A percentile compares a stretch with the other conserved stretches of the same genome.
Conservation (phyloP, 1,140 invertebrate species). For the Antheraea mylitta region DNA sequence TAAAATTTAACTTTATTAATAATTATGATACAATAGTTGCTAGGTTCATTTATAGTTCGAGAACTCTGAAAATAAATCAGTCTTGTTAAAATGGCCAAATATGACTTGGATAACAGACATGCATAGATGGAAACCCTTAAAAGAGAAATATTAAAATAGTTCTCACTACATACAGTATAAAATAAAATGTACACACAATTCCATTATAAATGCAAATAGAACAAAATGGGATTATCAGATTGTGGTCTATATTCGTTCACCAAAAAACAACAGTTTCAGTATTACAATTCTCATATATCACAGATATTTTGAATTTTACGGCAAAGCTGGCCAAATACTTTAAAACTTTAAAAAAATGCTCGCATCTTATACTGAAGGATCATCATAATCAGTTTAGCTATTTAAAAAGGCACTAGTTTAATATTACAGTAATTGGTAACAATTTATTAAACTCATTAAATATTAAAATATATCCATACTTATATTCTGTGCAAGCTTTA, state of each 20-base stretch:
- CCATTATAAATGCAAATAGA: slow-evolving; percentile 49
- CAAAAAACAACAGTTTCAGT: slow-evolving; percentile 14
- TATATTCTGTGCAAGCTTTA: not conserved
- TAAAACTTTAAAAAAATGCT: not conserved
- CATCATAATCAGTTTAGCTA: slow-evolving; percentile 21
- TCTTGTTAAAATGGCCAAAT: slow-evolving; percentile 76
- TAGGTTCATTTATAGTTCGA: slow-evolving; percentile 65
- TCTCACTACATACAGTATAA: slow-evolving; percentile 45
- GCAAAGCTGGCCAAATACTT: slow-evolving; percentile 19
- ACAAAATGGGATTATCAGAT: slow-evolving; percentile 57
- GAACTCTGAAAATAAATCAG: slow-evolving; percentile 73
- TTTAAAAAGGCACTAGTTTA: slow-evolving; percentile 40
- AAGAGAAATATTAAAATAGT: slow-evolving; percentile 51
- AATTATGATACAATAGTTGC: slow-evolving; percentile 68
- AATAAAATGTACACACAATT: slow-evolving; percentile 59
- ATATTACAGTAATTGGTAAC: slow-evolving; percentile 52
- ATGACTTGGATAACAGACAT: slow-evolving; percentile 38
- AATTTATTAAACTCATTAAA: slow-evolving; percentile 7
- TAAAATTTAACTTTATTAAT: slow-evolving; percentile 68
- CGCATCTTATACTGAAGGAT: slow-evolving; percentile 9
- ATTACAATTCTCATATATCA: slow-evolving; percentile 26
- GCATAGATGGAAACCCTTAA: slow-evolving; percentile 42
- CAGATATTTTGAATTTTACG: slow-evolving; percentile 49
- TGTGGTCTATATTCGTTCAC: not conserved
- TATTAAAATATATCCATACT: slow-evolving; percentile 2